Evolutionary conservation across 1,140 invertebrate genomes (phyloP).

Genomic region (Brachystomella parvula): DNA sequence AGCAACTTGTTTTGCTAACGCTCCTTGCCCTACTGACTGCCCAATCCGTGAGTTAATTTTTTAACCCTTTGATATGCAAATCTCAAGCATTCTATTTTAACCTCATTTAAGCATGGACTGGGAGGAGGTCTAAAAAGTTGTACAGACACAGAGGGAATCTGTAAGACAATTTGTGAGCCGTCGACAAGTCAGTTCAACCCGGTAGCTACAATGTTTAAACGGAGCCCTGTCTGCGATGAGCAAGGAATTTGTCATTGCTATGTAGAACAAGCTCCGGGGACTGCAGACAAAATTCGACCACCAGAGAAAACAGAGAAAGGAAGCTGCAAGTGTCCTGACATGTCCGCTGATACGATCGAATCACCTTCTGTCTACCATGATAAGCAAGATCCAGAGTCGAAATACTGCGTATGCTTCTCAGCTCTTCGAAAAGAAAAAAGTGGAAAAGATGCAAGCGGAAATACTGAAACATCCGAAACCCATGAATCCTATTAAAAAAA

Average conservation of each 20-base stretch:
- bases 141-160: not conserved
- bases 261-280: not conserved
- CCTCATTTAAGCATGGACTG: not conserved
- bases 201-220: too few species aligned
- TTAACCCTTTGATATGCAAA: not conserved
- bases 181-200: too few species aligned
- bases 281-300: not conserved
- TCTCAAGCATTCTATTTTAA: not conserved
- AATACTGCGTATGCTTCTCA: constrained; percentile 1
- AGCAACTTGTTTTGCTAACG: too few species aligned
- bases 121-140: not conserved
- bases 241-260: not conserved
- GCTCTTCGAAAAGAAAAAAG: not conserved
- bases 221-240: not conserved
- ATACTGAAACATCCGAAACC: not conserved
- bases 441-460: not conserved
- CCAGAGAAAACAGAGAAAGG: not conserved
- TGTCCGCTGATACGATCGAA: not conserved
- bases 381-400: not conserved
- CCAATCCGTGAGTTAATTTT: too few species aligned
- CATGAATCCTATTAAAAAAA: too few species aligned
- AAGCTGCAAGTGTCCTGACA: not conserved
- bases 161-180: not conserved
- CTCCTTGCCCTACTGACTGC: too few species aligned
- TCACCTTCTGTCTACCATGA: not conserved